phyloP scores from a whole-genome alignment of 2,888 invertebrate genomes.

The Leptinotarsa tumamoca region DNA sequence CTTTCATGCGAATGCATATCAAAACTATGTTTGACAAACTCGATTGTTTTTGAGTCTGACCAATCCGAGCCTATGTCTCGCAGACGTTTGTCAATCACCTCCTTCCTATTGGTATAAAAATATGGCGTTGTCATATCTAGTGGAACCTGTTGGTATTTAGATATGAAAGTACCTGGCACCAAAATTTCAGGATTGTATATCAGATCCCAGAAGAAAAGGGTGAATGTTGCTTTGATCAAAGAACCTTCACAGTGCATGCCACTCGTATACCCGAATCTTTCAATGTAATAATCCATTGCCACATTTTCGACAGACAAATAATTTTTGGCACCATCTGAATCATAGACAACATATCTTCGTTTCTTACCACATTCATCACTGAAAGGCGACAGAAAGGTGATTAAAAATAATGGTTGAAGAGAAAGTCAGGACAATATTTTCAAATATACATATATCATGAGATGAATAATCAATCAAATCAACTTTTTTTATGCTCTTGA shows the following conservation, averaged over 20 bases:
- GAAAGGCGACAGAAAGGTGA: slow-evolving; percentile 31
- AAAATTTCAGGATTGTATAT: slow-evolving; percentile 70
- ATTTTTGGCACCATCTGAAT: slow-evolving; percentile 59
- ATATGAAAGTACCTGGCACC: slow-evolving; percentile 73
- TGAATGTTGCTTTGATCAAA: slow-evolving; percentile 55
- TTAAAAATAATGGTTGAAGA: neutral
- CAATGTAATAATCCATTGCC: slow-evolving; percentile 68
- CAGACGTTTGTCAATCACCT: slow-evolving; percentile 71
- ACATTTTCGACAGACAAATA: slow-evolving; percentile 71
- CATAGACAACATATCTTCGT: slow-evolving; percentile 56
- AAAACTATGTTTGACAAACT: slow-evolving; percentile 65
- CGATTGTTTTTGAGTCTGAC: slow-evolving; percentile 63
- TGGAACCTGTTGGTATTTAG: slow-evolving; percentile 70
- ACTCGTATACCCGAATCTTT: slow-evolving; percentile 64
- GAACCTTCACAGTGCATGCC: slow-evolving; percentile 65
- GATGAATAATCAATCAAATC: no score
- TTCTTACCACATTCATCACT: slow-evolving; percentile 58
- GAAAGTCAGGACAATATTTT: no score
- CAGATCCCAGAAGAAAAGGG: slow-evolving; percentile 81
- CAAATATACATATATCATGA: neutral
- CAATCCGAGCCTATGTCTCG: slow-evolving; percentile 61
- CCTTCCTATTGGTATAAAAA: slow-evolving; percentile 77
- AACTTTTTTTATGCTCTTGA: no score
- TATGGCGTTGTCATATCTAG: slow-evolving; percentile 76
- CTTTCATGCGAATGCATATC: slow-evolving; percentile 58